Base-by-base conservation (phyloP, 2,888 invertebrate genomes). In the Pheosia tremula region DNA sequence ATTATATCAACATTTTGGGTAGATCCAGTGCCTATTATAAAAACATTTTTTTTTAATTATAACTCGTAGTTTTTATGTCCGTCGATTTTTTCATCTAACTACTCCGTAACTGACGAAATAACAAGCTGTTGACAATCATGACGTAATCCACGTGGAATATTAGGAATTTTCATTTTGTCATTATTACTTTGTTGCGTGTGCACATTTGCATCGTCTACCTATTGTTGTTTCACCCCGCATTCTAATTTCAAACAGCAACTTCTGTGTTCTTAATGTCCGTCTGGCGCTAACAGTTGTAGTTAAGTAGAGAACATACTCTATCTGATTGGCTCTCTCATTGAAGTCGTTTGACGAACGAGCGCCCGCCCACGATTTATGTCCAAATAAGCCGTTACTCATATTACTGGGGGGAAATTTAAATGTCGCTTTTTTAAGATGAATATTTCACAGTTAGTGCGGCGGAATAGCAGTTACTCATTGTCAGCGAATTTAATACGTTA, bases 401-500 rank as follows among this genome's bases (percentile, higher is more conserved):
- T 89, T 86, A 89, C 88, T 78, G 74, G 84, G 91, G 91, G 90
- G 84, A 53, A 86, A 79, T 88, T 89, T 88, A 89, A 88, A 88
- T 82, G 86, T 81, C 85, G 81, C 84, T 86, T 89, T 91, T 89
- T 87, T 84, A 86, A 87, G 85, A 89, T 86, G 84, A 87, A 88
- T 86, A 85, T 85, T 89, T 88, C 81, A 83, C 83, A 80, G 80
- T 81, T 74, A 71, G 71, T 69, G 68, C 70, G 70, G 69, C 67
- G 71, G 77, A 72, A 73, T 78, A 57, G 53, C 74, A 77, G 83
- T 91, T 85, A 88, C 72, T 90, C 88, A 90, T 88, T 86, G 87
- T 82, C 85, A 83, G 82, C 75, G 84, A 88, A 88, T 89, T 90
- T 90, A 91, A 92, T 93, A 90, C 86, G 80, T 85, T 89, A 84